Percentiles rank a stretch among this genome's conserved stretches.
Evolutionary conservation across 2,888 invertebrate genomes (phyloP).

Genomic region (Noctuana brunneofusca): DNA sequence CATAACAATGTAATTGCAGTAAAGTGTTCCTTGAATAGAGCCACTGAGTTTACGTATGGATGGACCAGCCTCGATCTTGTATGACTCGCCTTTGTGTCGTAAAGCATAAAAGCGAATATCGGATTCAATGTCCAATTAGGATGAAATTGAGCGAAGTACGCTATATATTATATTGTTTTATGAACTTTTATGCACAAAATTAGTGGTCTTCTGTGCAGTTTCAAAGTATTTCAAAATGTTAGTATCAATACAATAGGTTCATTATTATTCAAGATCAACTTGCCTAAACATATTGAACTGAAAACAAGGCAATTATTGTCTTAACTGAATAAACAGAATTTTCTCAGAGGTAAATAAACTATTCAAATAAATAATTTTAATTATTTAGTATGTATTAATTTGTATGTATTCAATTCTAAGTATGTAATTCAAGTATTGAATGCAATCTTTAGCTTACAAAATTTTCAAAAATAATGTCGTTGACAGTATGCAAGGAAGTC

Average conservation of each 20-base stretch:
- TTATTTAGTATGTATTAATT: too few relatives aligned
- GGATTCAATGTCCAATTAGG: conserved; percentile 3
- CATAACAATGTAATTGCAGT: conserved; percentile 81
- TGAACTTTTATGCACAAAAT: not conserved
- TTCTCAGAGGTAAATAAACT: too few relatives aligned
- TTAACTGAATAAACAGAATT: too few relatives aligned
- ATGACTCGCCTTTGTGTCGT: conserved; percentile 29
- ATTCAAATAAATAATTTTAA: too few relatives aligned
- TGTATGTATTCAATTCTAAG: too few relatives aligned
- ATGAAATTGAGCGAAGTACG: not conserved
- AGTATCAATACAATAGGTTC: not conserved
- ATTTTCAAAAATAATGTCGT: too few relatives aligned
- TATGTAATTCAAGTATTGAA: too few relatives aligned
- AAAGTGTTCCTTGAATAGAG: conserved; percentile 80
- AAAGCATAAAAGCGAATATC: conserved; percentile 27
- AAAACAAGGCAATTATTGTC: too few relatives aligned
- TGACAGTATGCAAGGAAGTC: too few relatives aligned
- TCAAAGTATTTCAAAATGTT: not conserved
- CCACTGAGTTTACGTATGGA: conserved; percentile 45
- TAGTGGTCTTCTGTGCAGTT: not conserved
- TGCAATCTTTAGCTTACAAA: too few relatives aligned
- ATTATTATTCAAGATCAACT: not conserved
- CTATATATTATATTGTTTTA: not conserved
- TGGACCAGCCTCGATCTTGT: conserved; percentile 35
- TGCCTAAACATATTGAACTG: too few relatives aligned